Evolutionary conservation across 2,888 invertebrate species (phyloP), one percentile per base, ranked within the genome.

Genomic region (Macropis europaea): DNA sequence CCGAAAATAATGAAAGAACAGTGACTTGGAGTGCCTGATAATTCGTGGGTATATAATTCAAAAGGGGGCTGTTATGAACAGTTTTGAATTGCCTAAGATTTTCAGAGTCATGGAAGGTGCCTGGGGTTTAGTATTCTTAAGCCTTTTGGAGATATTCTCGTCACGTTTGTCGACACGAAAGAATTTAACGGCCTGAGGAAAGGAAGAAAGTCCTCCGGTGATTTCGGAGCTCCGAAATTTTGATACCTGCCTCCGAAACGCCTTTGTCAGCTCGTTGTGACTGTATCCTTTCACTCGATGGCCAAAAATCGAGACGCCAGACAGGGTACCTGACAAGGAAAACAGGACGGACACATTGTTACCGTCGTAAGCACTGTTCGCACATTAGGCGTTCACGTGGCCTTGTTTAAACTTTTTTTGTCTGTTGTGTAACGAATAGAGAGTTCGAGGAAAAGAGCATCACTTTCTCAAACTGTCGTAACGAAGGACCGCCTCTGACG

Each of bases 391-490:
- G 22, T 36, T 47, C 26, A 13, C 40, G 15, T 40, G 53, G 45
- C 53, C 52, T 70, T 70, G 28, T 60, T 43, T 36, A 22, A 50
- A 47, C 40, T 43, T 62, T 54, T n/a, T n/a, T 72, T 43, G 52
- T 40, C 19, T 32, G 7, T 71, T 61, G 34, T 47, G 24, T 36
- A 68, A 72, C 6, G 30, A 42, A 40, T 43, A 53, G 57, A 53
- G 57, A 68, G 36, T 4, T 26, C 0, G 45, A 11, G n/a, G 60
- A 30, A 45, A 60, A 60, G 67, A 61, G 67, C 67, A 61, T 40
- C 61, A 36, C 71, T 71, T 71, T 71, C 71, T 50, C 71, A 40
- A 61, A 40, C 24, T 11, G 11, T 24, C 11, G 28, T 30, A 26
- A 43, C 22, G 0, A 19, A 2, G 0, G 15, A 22, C 17, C 17